Conservation (phyloP, 2,888 invertebrate genomes). For the Girardia tigrina region DNA sequence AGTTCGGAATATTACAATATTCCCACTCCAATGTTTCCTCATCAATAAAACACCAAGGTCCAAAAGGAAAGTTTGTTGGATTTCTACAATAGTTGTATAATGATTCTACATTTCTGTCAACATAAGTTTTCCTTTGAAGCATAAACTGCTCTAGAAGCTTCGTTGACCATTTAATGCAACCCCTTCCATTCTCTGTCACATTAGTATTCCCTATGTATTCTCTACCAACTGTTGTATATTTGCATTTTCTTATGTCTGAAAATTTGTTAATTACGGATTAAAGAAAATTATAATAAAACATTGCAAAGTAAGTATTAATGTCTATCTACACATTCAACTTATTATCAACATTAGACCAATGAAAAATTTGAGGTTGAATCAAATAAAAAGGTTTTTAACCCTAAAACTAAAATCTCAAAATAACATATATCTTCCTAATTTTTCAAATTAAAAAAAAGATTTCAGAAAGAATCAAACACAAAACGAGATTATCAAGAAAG, state of each 20-base stretch:
- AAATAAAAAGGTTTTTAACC: too few relatives aligned
- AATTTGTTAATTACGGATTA: too few relatives aligned
- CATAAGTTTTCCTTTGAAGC: background rate
- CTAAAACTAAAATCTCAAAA: too few relatives aligned
- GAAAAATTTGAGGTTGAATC: too few relatives aligned
- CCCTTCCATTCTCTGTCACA: background rate
- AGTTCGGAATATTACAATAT: background rate
- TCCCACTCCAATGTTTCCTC: background rate
- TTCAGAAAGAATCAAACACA: too few relatives aligned
- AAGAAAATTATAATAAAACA: too few relatives aligned
- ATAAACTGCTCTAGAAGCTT: background rate
- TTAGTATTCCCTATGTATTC: background rate
- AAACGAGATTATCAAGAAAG: too few relatives aligned
- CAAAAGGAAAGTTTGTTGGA: background rate
- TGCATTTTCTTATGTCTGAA: background rate
- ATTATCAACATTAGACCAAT: too few relatives aligned
- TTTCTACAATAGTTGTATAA: constrained; percentile 1
- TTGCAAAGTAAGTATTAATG: too few relatives aligned
- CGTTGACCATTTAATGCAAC: background rate
- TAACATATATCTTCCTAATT: too few relatives aligned
- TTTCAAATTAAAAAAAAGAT: too few relatives aligned
- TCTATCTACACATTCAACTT: too few relatives aligned
- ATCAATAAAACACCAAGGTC: background rate
- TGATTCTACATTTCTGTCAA: background rate
- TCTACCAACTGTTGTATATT: background rate